These are phyloP conservation scores for Diadophis punctatus DNA, from an alignment of 2,113 vertebrate species.

Conservation along the genomic window DNA sequence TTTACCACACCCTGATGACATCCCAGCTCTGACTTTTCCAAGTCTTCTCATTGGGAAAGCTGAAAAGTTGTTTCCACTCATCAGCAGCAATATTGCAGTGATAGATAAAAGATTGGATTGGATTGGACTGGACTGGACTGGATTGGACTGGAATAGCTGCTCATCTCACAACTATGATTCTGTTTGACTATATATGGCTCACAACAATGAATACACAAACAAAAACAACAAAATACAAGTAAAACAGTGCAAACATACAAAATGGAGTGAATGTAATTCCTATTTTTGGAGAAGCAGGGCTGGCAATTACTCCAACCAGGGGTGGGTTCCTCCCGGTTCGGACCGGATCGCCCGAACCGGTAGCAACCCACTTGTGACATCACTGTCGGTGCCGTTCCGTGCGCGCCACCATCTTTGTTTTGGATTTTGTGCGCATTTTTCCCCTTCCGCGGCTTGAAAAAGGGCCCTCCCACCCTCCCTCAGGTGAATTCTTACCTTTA, in stretches of 20 bases:
- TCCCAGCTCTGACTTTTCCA: not conserved
- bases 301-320: not conserved
- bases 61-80: not conserved
- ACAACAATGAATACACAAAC: not conserved
- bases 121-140: rapidly evolving
- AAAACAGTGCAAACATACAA: not conserved
- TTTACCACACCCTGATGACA: not conserved
- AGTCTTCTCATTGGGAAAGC: not conserved
- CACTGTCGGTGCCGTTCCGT: no score
- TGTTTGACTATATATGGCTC: not conserved
- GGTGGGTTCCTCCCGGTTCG: no score
- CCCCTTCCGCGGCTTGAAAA: no score
- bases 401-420: no score
- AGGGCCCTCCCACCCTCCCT: no score
- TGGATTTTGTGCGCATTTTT: no score
- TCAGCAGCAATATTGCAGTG: not conserved
- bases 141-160: not conserved
- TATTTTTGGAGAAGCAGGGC: not conserved
- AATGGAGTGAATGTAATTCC: not conserved
- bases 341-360: no score
- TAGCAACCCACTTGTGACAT: no score
- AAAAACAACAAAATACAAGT: not conserved
- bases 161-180: not conserved
- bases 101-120: not conserved
- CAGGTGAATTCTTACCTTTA: no score